Base-by-base conservation (phyloP, 2,113 vertebrate species). In the Vulpes vulpes region DNA sequence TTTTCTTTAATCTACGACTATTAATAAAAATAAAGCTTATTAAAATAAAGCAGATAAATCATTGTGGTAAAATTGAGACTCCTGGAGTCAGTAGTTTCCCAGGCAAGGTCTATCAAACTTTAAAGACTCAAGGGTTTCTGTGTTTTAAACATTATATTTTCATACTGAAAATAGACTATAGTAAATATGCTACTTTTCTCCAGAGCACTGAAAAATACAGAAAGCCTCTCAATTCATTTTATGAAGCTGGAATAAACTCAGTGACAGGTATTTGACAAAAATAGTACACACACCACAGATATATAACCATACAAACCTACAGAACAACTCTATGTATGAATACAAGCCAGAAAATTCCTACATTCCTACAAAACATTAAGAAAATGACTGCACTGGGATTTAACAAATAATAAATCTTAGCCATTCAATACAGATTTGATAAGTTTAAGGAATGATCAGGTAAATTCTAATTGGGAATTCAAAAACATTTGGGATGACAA, bases 21-120 rank as follows among this genome's bases (percentile, higher is more conserved):
- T 65, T 74, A 67, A 88, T 67, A 67, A 96, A 89, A 94, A 51
- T 78, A n/a, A 96, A 86, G 2, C 84, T 80, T 74, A 59, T 65
- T 60, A 71, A 94, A 60, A 91, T 91, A 30, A 27, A 69, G 35
- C 11, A 62, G 19, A 49, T 62, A 80, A 57, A 57, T 65, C 55
- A n/a, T 6, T 15, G 14, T 27, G 49, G n/a, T 60, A 83, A 89
- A 95, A 89, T 2, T 19, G 60, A 94, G 65, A 89, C 17, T 86
- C 55, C 11, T 71, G 27, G 16, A 73, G 15, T 27, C n/a, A 91
- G 57, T 60, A 35, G 20, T 43, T 69, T 69, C 51, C 69, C 19
- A 27, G 4, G 16, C 22, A 17, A 32, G 15, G 14, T 87, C 16
- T 43, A 55, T 84, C 17, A 76, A 67, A 83, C 11, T 87, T 96